Evolutionary conservation across 1,140 invertebrate genomes (phyloP).

Genomic region (Pseudomyrmex sp.): DNA sequence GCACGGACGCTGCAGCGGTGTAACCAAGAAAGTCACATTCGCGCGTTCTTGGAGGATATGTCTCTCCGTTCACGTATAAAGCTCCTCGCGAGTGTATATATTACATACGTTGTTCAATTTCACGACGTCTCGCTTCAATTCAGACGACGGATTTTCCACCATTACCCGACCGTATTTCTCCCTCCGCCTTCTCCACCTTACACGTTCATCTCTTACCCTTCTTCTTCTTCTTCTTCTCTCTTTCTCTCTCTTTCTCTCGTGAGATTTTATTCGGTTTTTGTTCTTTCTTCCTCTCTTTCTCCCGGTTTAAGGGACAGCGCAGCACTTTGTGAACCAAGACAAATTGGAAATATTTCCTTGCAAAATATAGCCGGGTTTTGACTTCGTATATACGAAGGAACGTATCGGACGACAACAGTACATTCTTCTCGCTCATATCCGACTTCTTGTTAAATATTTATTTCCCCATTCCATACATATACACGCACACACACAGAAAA

Average conservation of each 20-base stretch:
- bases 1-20: not conserved
- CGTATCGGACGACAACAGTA: slow-evolving; percentile 71
- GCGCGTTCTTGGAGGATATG: slow-evolving; percentile 6
- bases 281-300: slow-evolving; percentile 40
- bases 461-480: not conserved
- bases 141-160: slow-evolving; percentile 82
- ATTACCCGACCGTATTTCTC: slow-evolving; percentile 75
- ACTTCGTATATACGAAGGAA: slow-evolving; percentile 57
- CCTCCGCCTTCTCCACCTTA: slow-evolving; percentile 20
- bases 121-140: slow-evolving; percentile 83
- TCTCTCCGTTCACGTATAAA: slow-evolving; percentile 62
- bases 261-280: slow-evolving; percentile 42
- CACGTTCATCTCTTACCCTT: slow-evolving; percentile 32
- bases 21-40: slow-evolving; percentile 46
- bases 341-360: slow-evolving; percentile 83
- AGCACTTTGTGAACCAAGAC: slow-evolving; percentile 82
- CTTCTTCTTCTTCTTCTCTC: slow-evolving; percentile 14
- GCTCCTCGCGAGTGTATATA: slow-evolving; percentile 69
- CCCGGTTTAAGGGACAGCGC: slow-evolving; percentile 70
- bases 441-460: slow-evolving; percentile 75
- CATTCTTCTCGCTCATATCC: slow-evolving; percentile 63
- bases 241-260: slow-evolving; percentile 48
- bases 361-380: slow-evolving; percentile 72
- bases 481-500: slow-evolving; percentile 5
- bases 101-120: slow-evolving; percentile 84